Percentiles rank a stretch among this genome's conserved stretches.
Evolutionary conservation across 1,140 invertebrate genomes (phyloP).

Genomic region (Atta texana): DNA sequence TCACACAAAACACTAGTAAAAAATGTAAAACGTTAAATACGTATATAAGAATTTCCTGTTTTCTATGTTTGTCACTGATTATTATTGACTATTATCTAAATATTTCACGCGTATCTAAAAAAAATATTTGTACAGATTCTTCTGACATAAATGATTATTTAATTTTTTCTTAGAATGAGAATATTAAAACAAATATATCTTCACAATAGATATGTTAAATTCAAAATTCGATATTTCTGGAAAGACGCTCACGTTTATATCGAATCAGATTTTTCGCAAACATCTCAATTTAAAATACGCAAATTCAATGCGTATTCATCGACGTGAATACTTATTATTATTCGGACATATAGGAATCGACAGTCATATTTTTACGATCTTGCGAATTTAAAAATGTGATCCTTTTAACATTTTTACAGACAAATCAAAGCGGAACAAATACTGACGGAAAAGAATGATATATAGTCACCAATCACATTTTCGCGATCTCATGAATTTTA

Average conservation of each 20-base stretch:
- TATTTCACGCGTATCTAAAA: background rate
- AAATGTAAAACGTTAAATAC: background rate
- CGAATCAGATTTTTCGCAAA: background rate
- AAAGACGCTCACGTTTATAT: background rate
- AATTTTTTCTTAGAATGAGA: background rate
- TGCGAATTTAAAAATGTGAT: conserved; percentile 4
- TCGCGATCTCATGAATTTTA: conserved; percentile 35
- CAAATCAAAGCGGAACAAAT: background rate
- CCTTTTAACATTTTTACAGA: background rate
- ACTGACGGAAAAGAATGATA: background rate
- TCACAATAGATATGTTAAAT: background rate
- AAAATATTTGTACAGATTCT: background rate
- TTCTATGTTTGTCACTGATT: background rate
- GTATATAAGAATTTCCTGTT: background rate
- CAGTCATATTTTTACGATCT: conserved; percentile 15
- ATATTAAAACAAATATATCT: background rate
- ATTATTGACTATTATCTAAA: background rate
- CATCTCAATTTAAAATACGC: background rate
- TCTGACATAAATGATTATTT: too few species aligned
- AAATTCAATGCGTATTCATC: background rate
- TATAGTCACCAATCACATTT: conserved; percentile 10
- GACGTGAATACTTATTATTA: background rate
- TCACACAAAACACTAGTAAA: background rate
- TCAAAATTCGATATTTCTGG: too few species aligned
- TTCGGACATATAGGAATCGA: background rate